Conservation (phyloP, 1,140 invertebrate genomes). For the Eupristina koningsbergeri region DNA sequence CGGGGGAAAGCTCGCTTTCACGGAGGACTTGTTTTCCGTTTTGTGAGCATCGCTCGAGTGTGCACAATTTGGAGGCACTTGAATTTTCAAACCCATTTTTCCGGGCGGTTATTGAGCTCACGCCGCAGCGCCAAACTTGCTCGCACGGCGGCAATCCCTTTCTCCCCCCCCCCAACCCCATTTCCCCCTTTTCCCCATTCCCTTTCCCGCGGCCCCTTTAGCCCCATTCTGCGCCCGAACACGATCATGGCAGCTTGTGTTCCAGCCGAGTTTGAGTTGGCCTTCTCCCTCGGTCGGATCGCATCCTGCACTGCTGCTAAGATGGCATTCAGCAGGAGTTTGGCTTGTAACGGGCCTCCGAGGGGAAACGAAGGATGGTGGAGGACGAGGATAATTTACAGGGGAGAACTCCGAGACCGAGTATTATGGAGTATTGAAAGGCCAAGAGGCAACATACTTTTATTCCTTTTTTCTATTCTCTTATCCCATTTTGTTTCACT, state of each 20-base stretch:
- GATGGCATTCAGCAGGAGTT: background rate
- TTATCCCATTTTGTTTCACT: background rate
- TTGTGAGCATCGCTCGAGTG: too few relatives aligned
- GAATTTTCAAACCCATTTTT: background rate
- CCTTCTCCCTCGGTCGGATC: too few relatives aligned
- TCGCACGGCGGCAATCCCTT: too few relatives aligned
- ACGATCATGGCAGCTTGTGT: too few relatives aligned
- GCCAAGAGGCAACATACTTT: background rate
- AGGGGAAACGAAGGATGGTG: constrained; percentile 3
- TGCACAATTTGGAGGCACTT: too few relatives aligned
- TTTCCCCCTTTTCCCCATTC: too few relatives aligned
- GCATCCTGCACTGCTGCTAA: too few relatives aligned
- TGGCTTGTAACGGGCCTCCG: background rate
- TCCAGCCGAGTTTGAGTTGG: too few relatives aligned
- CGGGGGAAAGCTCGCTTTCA: background rate
- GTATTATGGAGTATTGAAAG: background rate
- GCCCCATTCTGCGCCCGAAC: too few relatives aligned
- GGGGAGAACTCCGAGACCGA: background rate
- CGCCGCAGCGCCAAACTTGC: background rate
- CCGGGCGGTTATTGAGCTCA: background rate
- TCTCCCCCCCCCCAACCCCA: too few relatives aligned
- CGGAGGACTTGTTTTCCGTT: background rate
- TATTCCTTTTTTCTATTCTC: background rate
- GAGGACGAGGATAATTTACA: constrained; percentile 17
- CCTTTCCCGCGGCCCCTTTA: too few relatives aligned